phyloP scores from a whole-genome alignment of 2,888 invertebrate genomes.

The Agrenia bidenticulata region DNA sequence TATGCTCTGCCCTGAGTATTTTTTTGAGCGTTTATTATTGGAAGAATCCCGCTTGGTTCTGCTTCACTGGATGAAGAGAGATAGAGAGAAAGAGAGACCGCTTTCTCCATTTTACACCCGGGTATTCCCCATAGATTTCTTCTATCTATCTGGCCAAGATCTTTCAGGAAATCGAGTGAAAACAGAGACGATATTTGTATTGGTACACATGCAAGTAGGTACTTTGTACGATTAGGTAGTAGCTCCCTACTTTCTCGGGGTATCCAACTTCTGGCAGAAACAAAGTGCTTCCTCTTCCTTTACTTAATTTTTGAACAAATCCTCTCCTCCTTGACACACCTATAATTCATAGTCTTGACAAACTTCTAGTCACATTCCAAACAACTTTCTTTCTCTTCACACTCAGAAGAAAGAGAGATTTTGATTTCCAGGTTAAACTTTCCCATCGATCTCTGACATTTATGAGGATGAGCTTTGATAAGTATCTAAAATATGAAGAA shows the following conservation, averaged over 20 bases:
- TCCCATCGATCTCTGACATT: not conserved
- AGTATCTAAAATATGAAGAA: slow-evolving; percentile 6
- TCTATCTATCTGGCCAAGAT: slow-evolving; percentile 22
- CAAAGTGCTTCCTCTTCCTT: slow-evolving; percentile 24
- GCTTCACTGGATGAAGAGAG: slow-evolving; percentile 12
- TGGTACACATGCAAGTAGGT: slow-evolving; percentile 1
- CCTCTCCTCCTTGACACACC: slow-evolving; percentile 11
- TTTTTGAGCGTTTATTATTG: slow-evolving; percentile 20
- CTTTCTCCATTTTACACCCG: slow-evolving; percentile 24
- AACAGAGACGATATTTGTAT: slow-evolving; percentile 26
- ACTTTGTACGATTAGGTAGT: slow-evolving; percentile 15
- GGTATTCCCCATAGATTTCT: slow-evolving; percentile 29
- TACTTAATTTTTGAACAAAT: slow-evolving; percentile 15
- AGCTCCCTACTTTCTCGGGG: not conserved
- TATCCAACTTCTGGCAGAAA: slow-evolving; percentile 18
- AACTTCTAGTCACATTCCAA: not conserved
- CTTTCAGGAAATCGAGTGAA: slow-evolving; percentile 25
- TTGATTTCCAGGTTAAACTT: too few species aligned
- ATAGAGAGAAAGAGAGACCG: slow-evolving; percentile 6
- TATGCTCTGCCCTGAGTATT: not conserved
- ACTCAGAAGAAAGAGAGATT: not conserved
- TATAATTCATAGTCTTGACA: slow-evolving; percentile 11
- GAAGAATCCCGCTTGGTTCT: slow-evolving; percentile 13
- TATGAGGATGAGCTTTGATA: not conserved
- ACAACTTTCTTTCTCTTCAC: too few species aligned